Percentiles rank a stretch among this genome's conserved stretches.
Evolutionary conservation across 2,113 vertebrate species (phyloP).

Genomic region (Cryptoleucopteryx plumbea): DNA sequence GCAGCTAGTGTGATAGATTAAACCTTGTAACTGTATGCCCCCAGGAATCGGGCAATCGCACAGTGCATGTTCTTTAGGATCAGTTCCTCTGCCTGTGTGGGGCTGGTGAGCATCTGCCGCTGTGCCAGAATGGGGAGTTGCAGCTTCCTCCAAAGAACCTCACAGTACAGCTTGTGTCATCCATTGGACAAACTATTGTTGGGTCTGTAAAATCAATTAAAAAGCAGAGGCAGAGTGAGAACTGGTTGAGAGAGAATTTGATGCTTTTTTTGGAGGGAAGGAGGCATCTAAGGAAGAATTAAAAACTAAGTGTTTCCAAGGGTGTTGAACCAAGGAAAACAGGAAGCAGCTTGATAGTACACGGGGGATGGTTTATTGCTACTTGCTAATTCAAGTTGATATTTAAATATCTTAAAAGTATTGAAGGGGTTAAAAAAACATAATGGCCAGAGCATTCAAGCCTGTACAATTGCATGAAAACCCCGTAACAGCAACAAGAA

Average conservation of each 20-base stretch:
- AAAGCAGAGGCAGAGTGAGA: neutral
- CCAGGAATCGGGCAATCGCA: neutral
- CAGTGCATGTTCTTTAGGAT: rapidly evolving
- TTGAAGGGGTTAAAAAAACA: neutral
- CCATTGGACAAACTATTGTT: rapidly evolving
- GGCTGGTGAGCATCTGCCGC: neutral
- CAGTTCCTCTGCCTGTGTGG: rapidly evolving
- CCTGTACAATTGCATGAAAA: neutral
- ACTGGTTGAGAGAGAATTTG: neutral
- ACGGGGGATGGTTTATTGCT: rapidly evolving
- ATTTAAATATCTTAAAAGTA: neutral
- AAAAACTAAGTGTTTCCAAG: neutral
- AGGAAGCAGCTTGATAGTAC: neutral
- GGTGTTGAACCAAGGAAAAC: neutral
- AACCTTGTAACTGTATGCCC: neutral
- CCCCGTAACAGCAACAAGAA: neutral
- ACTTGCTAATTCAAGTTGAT: neutral
- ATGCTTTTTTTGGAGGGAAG: neutral
- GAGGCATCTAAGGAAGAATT: neutral
- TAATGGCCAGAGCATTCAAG: neutral
- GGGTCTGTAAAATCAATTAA: neutral
- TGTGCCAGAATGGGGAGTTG: neutral
- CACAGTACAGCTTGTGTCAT: neutral
- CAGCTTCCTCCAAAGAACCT: neutral
- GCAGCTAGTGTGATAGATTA: rapidly evolving